Evolutionary conservation across 2,888 invertebrate species (phyloP).

Genomic region (Hydroisotoma schaefferi): DNA sequence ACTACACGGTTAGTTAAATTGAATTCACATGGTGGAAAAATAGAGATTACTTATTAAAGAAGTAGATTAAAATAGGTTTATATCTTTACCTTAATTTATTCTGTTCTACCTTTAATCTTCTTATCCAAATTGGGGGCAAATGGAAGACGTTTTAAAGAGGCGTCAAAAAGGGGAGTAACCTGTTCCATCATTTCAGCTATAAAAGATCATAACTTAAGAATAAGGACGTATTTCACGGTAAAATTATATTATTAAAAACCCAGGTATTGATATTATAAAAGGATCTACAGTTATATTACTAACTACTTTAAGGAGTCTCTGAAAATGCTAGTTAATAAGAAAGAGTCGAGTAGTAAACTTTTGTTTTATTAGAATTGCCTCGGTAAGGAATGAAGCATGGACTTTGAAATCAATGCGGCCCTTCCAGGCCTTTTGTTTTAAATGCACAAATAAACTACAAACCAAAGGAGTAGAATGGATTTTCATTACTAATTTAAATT

Average conservation of each 20-base stretch:
- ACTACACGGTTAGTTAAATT: too few relatives aligned
- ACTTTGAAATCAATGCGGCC: conserved; percentile 27
- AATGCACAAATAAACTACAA: conserved; percentile 6
- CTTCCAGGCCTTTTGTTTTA: conserved; percentile 18
- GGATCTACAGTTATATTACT: background rate
- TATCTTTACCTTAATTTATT: background rate
- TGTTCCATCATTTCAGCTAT: conserved; percentile 4
- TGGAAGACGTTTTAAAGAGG: conserved; percentile 20
- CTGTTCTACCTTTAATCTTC: background rate
- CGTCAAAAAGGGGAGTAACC: conserved; percentile 46
- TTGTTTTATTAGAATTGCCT: background rate
- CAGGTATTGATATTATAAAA: background rate
- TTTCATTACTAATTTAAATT: conserved; percentile 43
- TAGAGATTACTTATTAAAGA: too few relatives aligned
- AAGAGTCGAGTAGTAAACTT: background rate
- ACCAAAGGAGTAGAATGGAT: conserved; percentile 1
- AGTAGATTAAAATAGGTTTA: background rate
- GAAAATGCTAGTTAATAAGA: too few relatives aligned
- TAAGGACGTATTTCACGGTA: too few relatives aligned
- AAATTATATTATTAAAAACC: too few relatives aligned
- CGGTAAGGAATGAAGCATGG: conserved; percentile 3
- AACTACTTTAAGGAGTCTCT: background rate
- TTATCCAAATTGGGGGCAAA: conserved; percentile 9
- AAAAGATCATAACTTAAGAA: background rate
- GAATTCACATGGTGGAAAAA: too few relatives aligned